Percentiles rank a stretch among this genome's conserved stretches.
Evolutionary conservation across 2,113 vertebrate species (phyloP).

Genomic region (Nycticryphes semicollaris): DNA sequence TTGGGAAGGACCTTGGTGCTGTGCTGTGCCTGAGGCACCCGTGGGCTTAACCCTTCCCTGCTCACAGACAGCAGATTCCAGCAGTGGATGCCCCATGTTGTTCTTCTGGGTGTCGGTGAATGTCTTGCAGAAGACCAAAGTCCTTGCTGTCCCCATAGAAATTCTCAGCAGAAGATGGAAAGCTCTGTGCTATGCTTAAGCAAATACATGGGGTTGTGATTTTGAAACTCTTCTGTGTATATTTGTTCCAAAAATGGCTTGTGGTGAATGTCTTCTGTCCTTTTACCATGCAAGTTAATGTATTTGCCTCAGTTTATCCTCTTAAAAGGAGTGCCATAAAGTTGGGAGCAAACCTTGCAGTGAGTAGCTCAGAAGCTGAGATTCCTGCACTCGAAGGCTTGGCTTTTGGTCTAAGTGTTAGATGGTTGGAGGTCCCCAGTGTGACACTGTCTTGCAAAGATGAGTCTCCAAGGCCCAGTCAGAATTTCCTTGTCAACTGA

Average conservation of each 20-base stretch:
- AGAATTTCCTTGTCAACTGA: background rate
- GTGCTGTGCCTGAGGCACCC: constrained; percentile 4
- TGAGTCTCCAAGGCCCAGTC: fast-evolving
- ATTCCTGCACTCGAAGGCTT: background rate
- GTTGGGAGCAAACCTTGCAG: background rate
- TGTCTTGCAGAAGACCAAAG: background rate
- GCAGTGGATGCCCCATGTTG: background rate
- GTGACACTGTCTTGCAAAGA: background rate
- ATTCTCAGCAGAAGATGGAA: background rate
- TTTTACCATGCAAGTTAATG: background rate
- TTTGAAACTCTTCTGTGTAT: background rate
- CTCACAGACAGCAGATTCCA: background rate
- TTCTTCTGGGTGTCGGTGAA: background rate
- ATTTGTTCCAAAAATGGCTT: background rate
- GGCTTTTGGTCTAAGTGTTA: background rate
- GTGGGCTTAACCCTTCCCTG: constrained; percentile 74
- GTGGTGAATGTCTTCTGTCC: background rate
- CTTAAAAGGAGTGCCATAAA: background rate
- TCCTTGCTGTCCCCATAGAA: background rate
- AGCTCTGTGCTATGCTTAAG: background rate
- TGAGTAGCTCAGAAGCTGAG: background rate
- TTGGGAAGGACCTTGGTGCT: constrained; percentile 71
- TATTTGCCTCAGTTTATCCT: background rate
- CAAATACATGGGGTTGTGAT: background rate
- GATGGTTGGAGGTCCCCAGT: background rate